phyloP scores from a whole-genome alignment of 1,140 invertebrate species.

The Drosophila elegans region DNA sequence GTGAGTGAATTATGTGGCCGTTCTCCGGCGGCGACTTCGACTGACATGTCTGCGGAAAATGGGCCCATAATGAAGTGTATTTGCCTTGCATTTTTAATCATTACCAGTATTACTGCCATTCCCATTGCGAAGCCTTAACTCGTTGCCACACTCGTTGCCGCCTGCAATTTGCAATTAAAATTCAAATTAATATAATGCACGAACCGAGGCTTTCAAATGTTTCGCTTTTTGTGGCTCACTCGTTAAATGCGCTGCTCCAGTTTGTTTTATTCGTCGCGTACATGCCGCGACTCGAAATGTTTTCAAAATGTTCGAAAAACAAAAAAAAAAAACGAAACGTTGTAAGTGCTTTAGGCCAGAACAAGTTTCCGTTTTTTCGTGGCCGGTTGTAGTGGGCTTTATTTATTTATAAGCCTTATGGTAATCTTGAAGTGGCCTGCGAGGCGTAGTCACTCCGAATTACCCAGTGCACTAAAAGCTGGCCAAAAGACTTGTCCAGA shows the following conservation, averaged over 20 bases:
- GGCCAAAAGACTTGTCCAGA: conserved; percentile 36
- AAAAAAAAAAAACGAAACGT: conserved; percentile 33
- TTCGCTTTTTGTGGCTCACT: conserved; percentile 25
- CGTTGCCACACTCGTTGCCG: conserved; percentile 26
- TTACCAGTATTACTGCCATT: conserved; percentile 8
- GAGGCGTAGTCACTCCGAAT: conserved; percentile 62
- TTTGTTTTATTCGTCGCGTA: conserved; percentile 52
- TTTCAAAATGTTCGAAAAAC: conserved; percentile 35
- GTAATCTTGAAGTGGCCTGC: conserved; percentile 55
- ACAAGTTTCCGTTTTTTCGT: conserved; percentile 64
- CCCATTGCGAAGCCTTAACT: conserved; percentile 4
- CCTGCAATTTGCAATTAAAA: conserved; percentile 78
- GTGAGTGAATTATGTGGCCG: conserved; percentile 75
- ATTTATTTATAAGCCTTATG: conserved; percentile 72
- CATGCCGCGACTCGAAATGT: conserved; percentile 56
- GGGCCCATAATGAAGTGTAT: conserved; percentile 79
- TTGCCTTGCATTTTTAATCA: conserved; percentile 73
- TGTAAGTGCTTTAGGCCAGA: conserved; percentile 53
- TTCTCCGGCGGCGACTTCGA: conserved; percentile 48
- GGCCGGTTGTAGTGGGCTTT: conserved; percentile 33
- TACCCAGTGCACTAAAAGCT: conserved; percentile 33
- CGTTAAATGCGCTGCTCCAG: conserved; percentile 68
- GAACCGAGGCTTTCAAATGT: conserved; percentile 61
- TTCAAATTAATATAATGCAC: conserved; percentile 77
- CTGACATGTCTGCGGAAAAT: conserved; percentile 65